Evolutionary conservation across 2,888 invertebrate genomes (phyloP).

Genomic region (Archips crataeganus): DNA sequence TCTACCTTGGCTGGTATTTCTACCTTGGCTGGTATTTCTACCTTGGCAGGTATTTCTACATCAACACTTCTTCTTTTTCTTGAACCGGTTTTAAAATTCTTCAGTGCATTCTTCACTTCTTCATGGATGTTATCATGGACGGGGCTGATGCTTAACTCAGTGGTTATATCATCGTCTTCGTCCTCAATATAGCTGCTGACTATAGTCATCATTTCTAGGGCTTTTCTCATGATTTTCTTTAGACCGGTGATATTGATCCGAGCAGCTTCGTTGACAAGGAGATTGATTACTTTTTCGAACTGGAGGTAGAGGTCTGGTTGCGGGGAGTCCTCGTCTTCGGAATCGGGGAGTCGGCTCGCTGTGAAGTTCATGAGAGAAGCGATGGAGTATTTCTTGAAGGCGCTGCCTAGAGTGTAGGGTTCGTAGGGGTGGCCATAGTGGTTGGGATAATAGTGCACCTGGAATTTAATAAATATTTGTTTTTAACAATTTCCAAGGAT

Average conservation of each 20-base stretch:
- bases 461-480: constrained; percentile 34
- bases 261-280: constrained; percentile 56
- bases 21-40: background rate
- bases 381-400: constrained; percentile 57
- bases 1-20: background rate
- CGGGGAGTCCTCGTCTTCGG: constrained; percentile 38
- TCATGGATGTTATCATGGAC: constrained; percentile 4
- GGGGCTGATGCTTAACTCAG: background rate
- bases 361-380: constrained; percentile 51
- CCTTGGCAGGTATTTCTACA: background rate
- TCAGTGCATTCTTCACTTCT: constrained; percentile 12
- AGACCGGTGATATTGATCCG: constrained; percentile 55
- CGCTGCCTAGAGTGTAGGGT: constrained; percentile 49
- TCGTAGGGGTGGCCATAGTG: constrained; percentile 58
- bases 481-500: background rate
- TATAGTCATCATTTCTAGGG: constrained; percentile 62
- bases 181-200: constrained; percentile 55
- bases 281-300: constrained; percentile 62
- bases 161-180: constrained; percentile 36
- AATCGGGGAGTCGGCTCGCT: constrained; percentile 34
- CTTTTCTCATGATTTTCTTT: constrained; percentile 58
- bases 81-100: background rate
- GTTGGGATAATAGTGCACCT: constrained; percentile 61
- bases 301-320: constrained; percentile 57
- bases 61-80: constrained; percentile 8